Percentiles rank a stretch among this genome's conserved stretches.
These are phyloP conservation scores for Homarus americanus DNA, from an alignment of 1,140 invertebrate genomes.

Conservation along the genomic window DNA sequence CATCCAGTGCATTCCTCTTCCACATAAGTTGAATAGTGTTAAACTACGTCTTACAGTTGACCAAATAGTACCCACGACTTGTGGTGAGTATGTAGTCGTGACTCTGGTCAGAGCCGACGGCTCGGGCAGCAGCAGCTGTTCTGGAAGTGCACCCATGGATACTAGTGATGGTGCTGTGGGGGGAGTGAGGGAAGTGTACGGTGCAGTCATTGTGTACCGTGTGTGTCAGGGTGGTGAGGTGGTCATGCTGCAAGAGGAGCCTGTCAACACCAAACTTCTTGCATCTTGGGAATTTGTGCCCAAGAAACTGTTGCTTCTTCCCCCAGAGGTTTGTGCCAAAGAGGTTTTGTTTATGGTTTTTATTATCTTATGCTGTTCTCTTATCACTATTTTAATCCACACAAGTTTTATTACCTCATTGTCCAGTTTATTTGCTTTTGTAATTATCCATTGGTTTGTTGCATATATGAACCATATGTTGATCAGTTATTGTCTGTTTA, in stretches of 20 bases:
- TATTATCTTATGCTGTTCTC: no score
- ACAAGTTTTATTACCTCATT: no score
- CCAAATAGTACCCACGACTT: constrained; percentile 53
- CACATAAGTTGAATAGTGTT: constrained; percentile 61
- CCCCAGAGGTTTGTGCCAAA: constrained; percentile 52
- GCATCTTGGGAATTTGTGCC: constrained; percentile 55
- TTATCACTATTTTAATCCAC: no score
- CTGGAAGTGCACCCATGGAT: background rate
- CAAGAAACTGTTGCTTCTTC: constrained; percentile 66
- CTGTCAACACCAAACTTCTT: constrained; percentile 73
- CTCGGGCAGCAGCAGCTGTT: background rate
- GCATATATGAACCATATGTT: no score
- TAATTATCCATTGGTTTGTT: no score
- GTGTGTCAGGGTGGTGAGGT: constrained; percentile 67
- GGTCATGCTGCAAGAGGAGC: constrained; percentile 77
- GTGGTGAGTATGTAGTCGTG: constrained; percentile 65
- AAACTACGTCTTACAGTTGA: constrained; percentile 55
- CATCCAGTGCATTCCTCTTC: constrained; percentile 69
- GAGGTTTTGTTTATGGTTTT: no score
- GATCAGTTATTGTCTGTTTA: no score
- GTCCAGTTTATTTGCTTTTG: no score
- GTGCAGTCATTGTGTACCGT: constrained; percentile 77
- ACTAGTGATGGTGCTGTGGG: constrained; percentile 36
- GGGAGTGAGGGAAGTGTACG: constrained; percentile 63
- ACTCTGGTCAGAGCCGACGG: constrained; percentile 47